Evolutionary conservation across 2,888 invertebrate species (phyloP).

Genomic region (Unio delphinus): DNA sequence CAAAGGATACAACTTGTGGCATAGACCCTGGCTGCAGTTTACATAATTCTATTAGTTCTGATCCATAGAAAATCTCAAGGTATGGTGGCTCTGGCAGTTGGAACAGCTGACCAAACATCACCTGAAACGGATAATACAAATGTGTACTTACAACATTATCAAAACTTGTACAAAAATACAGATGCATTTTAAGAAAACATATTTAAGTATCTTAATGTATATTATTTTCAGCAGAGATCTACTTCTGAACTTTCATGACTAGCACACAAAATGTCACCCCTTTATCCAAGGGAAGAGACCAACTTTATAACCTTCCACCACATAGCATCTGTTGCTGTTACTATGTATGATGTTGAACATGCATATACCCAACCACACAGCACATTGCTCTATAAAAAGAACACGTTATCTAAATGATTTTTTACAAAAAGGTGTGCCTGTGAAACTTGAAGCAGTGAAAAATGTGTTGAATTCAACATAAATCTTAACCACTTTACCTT

Average conservation of each 20-base stretch:
- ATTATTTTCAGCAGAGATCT: neutral
- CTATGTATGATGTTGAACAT: too few relatives aligned
- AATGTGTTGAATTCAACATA: too few relatives aligned
- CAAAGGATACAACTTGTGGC: constrained; percentile 82
- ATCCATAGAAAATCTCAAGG: constrained; percentile 93
- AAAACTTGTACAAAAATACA: neutral
- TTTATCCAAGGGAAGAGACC: too few relatives aligned
- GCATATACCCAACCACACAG: too few relatives aligned
- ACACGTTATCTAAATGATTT: too few relatives aligned
- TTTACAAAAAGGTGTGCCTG: too few relatives aligned
- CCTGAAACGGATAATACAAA: constrained; percentile 68
- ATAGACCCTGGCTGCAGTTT: constrained; percentile 96
- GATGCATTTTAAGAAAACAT: neutral
- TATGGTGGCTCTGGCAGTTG: constrained; percentile 91
- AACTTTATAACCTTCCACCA: too few relatives aligned
- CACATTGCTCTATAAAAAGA: too few relatives aligned
- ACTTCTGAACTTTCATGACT: neutral
- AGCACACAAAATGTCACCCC: too few relatives aligned
- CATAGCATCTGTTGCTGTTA: too few relatives aligned
- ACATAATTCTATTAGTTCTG: constrained; percentile 95
- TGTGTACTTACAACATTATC: neutral
- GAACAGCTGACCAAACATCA: constrained; percentile 94
- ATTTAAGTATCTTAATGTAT: neutral
- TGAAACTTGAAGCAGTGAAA: too few relatives aligned
- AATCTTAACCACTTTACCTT: too few relatives aligned